Base-by-base conservation (phyloP, 2,113 vertebrate genomes). In the Ptilorrhoa leucosticta region DNA sequence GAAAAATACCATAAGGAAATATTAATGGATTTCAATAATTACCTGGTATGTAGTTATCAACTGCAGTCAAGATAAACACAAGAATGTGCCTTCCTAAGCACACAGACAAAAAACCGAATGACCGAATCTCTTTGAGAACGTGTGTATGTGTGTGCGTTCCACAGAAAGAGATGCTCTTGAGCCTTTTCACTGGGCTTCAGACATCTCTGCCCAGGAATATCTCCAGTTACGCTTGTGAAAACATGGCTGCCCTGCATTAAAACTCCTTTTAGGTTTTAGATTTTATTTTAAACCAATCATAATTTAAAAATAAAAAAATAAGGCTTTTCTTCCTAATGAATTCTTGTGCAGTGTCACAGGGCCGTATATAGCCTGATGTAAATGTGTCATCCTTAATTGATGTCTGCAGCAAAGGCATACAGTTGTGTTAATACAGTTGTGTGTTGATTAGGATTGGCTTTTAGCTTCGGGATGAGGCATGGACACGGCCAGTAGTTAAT, bases 61-160 rank as follows among this genome's bases (percentile, higher is more conserved):
- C 30, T 45, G 9, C 79, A 51, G 60, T 70, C n/a, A 53, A 91
- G 53, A 53, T 50, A 69, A 82, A 69, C 7, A 51, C 17, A 87
- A 69, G 53, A 69, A 48, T 42, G 16, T 39, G 48, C 15, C 31
- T 20, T 89, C n/a, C 42, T 51, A 81, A 75, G 56, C 24, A 65
- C 9, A 54, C 1, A 35, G 35, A 39, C 8, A 50, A 44, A 68
- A 87, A 87, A 42, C 31, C 7, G 20, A 73, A 77, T 27, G 37
- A 70, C 18, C 0, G 0, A 40, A 69, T 58, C 20, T 61, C 31
- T 66, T 58, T 0, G 2, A 31, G 21, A 19, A 14, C 5, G 1
- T 17, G n/a, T 58, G 21, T 35, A 13, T n/a, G 57, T 57, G 30
- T 61, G 14, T 54, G 10, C 23, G 33, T 45, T 70, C 31, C 57